Conservation (phyloP, 1,140 invertebrate genomes). For the Condylostylus longicornis region DNA sequence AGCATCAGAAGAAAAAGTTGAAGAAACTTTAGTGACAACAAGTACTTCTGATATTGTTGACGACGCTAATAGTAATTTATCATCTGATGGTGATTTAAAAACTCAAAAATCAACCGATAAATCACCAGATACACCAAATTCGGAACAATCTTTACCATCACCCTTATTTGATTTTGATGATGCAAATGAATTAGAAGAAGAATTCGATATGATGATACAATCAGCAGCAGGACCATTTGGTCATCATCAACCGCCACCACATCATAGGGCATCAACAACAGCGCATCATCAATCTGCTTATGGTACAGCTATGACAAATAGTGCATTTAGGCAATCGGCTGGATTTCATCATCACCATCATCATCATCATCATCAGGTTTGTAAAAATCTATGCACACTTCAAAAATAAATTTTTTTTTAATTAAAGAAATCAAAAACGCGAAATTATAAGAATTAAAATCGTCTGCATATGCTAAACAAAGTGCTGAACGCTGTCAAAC, state of each 20-base stretch:
- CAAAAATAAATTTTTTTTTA: background rate
- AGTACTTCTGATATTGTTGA: conserved; percentile 1
- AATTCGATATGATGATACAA: conserved; percentile 26
- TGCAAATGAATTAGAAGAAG: conserved; percentile 29
- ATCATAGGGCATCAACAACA: conserved; percentile 5
- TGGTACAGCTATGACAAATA: too few relatives aligned
- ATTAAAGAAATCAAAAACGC: too few relatives aligned
- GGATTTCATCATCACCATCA: conserved; percentile 31
- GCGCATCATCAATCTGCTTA: too few relatives aligned
- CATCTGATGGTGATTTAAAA: too few relatives aligned
- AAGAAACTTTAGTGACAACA: background rate
- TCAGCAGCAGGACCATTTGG: conserved; percentile 25
- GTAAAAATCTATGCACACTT: background rate
- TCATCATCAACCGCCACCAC: conserved; percentile 13
- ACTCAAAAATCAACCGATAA: background rate
- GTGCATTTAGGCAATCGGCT: conserved; percentile 25
- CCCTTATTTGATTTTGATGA: conserved; percentile 31
- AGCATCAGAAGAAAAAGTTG: background rate
- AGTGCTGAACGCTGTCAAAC: too few relatives aligned
- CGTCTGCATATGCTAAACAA: too few relatives aligned
- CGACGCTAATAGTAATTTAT: conserved; percentile 10
- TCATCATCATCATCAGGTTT: conserved; percentile 31
- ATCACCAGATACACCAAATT: conserved; percentile 22
- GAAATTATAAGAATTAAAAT: too few relatives aligned
- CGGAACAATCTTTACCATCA: conserved; percentile 19